These are phyloP conservation scores for Diglossa cyanea DNA, from an alignment of 2,797 vertebrate genomes.

Conservation along the genomic window DNA sequence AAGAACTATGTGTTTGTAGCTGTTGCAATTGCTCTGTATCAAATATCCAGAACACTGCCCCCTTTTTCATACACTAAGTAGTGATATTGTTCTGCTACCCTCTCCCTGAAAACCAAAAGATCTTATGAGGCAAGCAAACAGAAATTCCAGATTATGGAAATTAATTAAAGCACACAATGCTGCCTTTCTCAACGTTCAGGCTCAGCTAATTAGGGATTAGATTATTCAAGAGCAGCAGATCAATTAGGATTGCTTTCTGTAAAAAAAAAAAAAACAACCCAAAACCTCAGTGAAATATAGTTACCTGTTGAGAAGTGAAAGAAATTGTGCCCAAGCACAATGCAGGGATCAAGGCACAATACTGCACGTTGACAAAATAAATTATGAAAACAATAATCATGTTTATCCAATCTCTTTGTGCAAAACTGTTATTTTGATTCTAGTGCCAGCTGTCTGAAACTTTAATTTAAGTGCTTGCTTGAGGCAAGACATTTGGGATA, in stretches of 20 bases:
- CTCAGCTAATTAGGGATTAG: constrained; percentile 60
- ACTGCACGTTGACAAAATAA: constrained; percentile 72
- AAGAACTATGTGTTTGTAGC: background rate
- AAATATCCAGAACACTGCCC: background rate
- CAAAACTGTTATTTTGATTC: constrained; percentile 81
- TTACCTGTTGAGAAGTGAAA: constrained; percentile 77
- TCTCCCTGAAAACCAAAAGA: constrained; percentile 34
- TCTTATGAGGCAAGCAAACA: constrained; percentile 31
- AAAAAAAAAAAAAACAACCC: background rate
- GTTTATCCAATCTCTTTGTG: constrained; percentile 80
- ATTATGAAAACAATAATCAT: constrained; percentile 84
- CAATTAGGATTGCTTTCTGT: constrained; percentile 25
- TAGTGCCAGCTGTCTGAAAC: constrained; percentile 83
- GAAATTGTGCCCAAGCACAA: constrained; percentile 39
- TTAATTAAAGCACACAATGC: constrained; percentile 55
- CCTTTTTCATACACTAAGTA: background rate
- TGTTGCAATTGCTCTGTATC: background rate
- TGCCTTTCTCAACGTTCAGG: constrained; percentile 18
- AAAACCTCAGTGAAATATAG: constrained; percentile 13
- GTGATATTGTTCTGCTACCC: background rate
- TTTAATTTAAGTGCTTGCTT: constrained; percentile 85
- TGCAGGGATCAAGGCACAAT: constrained; percentile 58
- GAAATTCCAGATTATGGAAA: constrained; percentile 67
- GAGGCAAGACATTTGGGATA: constrained; percentile 83
- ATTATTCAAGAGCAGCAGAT: constrained; percentile 50